These are phyloP conservation scores for Stratiomys singularior DNA, from an alignment of 2,888 invertebrate genomes.

Conservation along the genomic window DNA sequence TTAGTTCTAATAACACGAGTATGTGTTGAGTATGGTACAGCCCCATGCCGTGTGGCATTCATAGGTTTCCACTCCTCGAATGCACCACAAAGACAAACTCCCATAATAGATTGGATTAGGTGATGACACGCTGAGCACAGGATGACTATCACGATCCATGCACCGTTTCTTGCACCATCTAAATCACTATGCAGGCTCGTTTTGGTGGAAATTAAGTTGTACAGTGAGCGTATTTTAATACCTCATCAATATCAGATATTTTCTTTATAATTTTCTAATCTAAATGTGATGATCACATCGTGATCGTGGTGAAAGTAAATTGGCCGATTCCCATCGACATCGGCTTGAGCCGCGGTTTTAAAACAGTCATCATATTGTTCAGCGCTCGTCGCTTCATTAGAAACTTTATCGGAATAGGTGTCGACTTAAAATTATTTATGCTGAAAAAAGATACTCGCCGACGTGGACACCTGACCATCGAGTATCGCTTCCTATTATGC, in stretches of 20 bases:
- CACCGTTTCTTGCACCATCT: conserved; percentile 17
- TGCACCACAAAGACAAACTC: no score
- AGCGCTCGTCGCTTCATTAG: background rate
- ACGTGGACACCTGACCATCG: background rate
- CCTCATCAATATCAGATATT: conserved; percentile 12
- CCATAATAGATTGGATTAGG: background rate
- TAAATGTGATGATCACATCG: conserved; percentile 28
- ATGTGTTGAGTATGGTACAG: no score
- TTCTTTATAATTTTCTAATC: conserved; percentile 23
- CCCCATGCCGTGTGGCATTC: no score
- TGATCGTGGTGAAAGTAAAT: conserved; percentile 30
- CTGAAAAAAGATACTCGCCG: background rate
- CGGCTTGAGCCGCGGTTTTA: background rate
- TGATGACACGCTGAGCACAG: conserved; percentile 12
- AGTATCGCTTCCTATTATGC: background rate
- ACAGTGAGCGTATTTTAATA: background rate
- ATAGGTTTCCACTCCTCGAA: no score
- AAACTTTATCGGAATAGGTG: background rate
- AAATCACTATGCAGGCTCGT: background rate
- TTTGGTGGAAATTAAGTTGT: conserved; percentile 2
- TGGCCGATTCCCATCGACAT: background rate
- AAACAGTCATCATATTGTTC: conserved; percentile 18
- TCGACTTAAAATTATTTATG: background rate
- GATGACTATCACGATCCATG: conserved; percentile 13
- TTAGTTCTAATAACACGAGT: no score